Base-by-base conservation (phyloP, 2,888 invertebrate species). In the Ariolimax columbianus region DNA sequence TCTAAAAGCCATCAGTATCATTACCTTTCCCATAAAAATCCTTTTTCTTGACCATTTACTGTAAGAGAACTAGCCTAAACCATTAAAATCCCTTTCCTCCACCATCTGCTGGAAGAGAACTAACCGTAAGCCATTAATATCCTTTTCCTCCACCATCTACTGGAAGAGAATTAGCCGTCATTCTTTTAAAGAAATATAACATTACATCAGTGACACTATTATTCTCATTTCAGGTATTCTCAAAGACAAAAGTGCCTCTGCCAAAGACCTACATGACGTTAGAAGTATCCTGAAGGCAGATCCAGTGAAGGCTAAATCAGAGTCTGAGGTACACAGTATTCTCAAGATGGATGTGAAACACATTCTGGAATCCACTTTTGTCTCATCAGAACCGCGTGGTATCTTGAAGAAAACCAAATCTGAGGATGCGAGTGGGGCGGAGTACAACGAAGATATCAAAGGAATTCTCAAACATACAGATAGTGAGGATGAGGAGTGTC, bases 331-430 rank as follows among this genome's bases (percentile, higher is more conserved):
- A 38, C 89, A 89, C 86, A 88, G 87, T 55, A 88, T 88, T 77
- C 84, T 90, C 4, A 90, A 90, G 75, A 79, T 86, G 30, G 89
- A 89, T 36, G 83, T 72, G 30, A 82, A 55, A 72, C 70, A 77
- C 77, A 51, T 38, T 19, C 70, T 63, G 72, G 81, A 72, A 38
- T 19, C 38, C 19, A 59, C 33, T 40, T 26, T 23, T 23, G 43
- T 63, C 43, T 30, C 55, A 3, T 11, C 59, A 17, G 89, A 89
- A 59, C 87, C 89, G n/a, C 84, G 86, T 51, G 89, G 91, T 30
- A 88, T 91, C 77, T 82, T 91, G 30, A 90, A 89, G 87, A 87
- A 89, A 40, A 85, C 86, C 0, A 89, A 88, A 36, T 86, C 84
- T 17, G 85, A 83, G 33, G 88, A 88, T 38, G 75, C 66, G 23